Percentiles rank a stretch among this genome's conserved stretches.
Evolutionary conservation across 64 coral and sea anemone genomes (phyloP).

Genomic region (Catalaphyllia jardinei): DNA sequence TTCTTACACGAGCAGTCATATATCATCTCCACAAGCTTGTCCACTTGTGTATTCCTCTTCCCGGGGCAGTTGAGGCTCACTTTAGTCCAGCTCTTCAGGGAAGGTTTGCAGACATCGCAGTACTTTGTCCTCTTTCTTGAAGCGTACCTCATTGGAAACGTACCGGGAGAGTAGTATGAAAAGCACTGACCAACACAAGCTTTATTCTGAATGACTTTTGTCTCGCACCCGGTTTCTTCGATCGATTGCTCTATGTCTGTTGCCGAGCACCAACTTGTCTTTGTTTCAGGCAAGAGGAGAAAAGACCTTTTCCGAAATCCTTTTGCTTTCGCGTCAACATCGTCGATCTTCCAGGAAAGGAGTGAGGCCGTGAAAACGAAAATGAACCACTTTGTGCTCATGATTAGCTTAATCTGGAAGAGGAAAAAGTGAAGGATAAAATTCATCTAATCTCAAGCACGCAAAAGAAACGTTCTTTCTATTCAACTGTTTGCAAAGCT

Average conservation of each 20-base stretch:
- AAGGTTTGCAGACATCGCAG: constrained; percentile 22
- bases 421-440: not conserved
- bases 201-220: constrained; percentile 46
- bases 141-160: not conserved
- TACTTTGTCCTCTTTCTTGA: constrained; percentile 23
- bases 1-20: constrained; percentile 20
- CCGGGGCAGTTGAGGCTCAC: constrained; percentile 19
- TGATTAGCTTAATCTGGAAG: not conserved
- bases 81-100: constrained; percentile 39
- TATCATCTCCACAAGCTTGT: constrained; percentile 37
- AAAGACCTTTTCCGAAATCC: not conserved
- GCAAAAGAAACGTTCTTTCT: too few relatives aligned
- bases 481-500: too few relatives aligned
- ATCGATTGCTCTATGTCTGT: constrained; percentile 20
- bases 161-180: constrained; percentile 59
- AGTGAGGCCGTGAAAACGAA: not conserved
- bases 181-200: constrained; percentile 56
- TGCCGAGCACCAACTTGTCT: constrained; percentile 38
- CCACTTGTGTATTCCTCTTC: not conserved
- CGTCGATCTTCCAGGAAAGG: not conserved
- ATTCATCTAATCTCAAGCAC: too few relatives aligned
- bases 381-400: not conserved
- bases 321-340: not conserved
- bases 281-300: not conserved
- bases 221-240: constrained; percentile 35